A percentile compares a stretch with the other conserved stretches of the same genome.
phyloP scores from a whole-genome alignment of 2,797 vertebrate species.

The Varecia variegata region DNA sequence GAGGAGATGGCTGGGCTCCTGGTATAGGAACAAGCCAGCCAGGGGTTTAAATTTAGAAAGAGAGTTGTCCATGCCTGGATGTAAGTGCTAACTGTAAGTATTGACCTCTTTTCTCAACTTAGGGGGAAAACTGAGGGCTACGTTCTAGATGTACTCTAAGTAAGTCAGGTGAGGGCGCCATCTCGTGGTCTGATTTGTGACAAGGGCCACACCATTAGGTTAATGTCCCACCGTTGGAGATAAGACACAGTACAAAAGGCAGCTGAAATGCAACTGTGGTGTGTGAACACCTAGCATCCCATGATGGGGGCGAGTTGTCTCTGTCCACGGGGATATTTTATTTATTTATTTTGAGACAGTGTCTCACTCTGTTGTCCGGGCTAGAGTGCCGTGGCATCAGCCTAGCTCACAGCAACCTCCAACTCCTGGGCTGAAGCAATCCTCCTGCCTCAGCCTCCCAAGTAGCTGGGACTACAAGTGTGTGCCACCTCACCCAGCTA shows the following conservation, averaged over 20 bases:
- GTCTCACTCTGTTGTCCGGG: too few relatives aligned
- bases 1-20: neutral
- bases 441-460: too few relatives aligned
- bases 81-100: neutral
- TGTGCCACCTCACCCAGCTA: accelerated
- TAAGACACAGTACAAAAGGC: neutral
- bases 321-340: neutral
- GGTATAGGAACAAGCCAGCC: neutral
- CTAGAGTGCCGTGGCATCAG: too few relatives aligned
- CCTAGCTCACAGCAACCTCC: too few relatives aligned
- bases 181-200: neutral
- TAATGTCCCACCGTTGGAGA: neutral
- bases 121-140: neutral
- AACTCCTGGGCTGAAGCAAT: too few relatives aligned
- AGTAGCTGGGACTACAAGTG: too few relatives aligned
- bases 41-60: neutral
- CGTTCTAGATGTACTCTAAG: neutral
- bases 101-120: neutral
- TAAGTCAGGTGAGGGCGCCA: neutral
- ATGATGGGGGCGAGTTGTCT: neutral
- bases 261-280: neutral
- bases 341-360: too few relatives aligned
- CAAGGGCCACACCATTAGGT: neutral
- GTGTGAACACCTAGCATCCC: neutral
- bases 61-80: neutral